Evolutionary conservation across 37 sponge, comb jelly and placozoan species (phyloP), one percentile per base, ranked within the genome.

Genomic region (Halichondria panicea): DNA sequence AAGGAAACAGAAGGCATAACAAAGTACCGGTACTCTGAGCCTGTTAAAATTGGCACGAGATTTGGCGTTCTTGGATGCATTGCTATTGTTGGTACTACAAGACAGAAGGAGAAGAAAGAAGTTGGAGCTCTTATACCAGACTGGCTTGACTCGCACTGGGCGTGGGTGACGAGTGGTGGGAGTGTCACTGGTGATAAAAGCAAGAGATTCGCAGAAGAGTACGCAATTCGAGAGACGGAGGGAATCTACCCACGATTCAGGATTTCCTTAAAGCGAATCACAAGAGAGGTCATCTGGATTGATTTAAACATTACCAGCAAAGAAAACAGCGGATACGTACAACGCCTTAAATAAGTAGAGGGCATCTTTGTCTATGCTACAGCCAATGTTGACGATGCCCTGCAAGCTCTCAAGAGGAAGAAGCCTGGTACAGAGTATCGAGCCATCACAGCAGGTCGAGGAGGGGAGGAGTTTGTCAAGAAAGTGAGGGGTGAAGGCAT

Each of bases 391-490:
- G 4, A 4, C 9, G 24, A 70, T 24, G 71, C 53, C 45, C 25
- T 70, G 28, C 7, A 9, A 25, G 71, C 53, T 12, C 53, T 70
- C 5, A 43, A 46, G 28, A 45, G 22, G 53, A 45, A 43, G 24
- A 45, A 70, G n/a, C 18, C 11, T 4, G 53, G 71, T 19, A 45
- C 53, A 70, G 53, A 46, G 11, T 70, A 70, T 43, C 46, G 71
- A 24, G 52, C 52, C 11, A 22, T 70, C 30, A 70, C 71, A 8
- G 53, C 53, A 46, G 71, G 71, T 9, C 24, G 25, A 25, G 71
- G 71, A 11, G 71, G 71, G n/a, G 53, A 70, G 22, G 71, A 70
- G 12, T 43, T 70, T 44, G 53, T 70, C 4, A 5, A 13, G 15
- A 43, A 70, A 21, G 6, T 70, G 53, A 27, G 71, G 21, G 53